phyloP scores from a whole-genome alignment of 1,140 invertebrate species.

The Stegodyphus mimosarum region DNA sequence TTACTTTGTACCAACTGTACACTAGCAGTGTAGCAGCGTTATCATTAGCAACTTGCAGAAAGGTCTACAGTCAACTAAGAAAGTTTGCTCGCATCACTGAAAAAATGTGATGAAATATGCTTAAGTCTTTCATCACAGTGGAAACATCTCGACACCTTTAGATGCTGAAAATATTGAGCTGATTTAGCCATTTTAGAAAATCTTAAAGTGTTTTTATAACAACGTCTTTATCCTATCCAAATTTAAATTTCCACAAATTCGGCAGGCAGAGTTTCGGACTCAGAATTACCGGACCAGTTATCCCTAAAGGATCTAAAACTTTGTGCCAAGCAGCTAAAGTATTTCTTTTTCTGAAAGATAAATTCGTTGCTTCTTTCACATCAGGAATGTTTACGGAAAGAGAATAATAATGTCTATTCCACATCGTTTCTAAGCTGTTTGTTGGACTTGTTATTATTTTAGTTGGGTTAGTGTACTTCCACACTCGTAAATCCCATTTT shows the following conservation, averaged over 20 bases:
- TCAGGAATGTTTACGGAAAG: background rate
- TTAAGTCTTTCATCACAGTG: background rate
- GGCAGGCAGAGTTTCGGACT: background rate
- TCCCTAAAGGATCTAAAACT: background rate
- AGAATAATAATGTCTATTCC: background rate
- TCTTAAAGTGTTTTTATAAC: background rate
- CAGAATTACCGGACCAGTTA: background rate
- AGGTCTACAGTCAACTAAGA: background rate
- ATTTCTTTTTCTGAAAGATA: background rate
- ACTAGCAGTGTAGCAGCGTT: background rate
- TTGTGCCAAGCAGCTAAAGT: background rate
- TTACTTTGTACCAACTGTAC: background rate
- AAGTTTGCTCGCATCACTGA: background rate
- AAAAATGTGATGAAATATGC: background rate
- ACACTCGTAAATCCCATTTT: no score
- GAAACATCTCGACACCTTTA: background rate
- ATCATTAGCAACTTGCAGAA: background rate
- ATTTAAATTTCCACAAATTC: background rate
- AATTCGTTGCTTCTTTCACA: background rate
- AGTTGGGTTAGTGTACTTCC: no score
- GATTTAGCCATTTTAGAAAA: background rate
- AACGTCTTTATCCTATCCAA: background rate
- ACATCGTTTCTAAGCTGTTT: no score
- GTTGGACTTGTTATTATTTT: no score
- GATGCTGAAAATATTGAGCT: background rate